Conservation (phyloP, 2,888 invertebrate species). For the Athalia cordata region DNA sequence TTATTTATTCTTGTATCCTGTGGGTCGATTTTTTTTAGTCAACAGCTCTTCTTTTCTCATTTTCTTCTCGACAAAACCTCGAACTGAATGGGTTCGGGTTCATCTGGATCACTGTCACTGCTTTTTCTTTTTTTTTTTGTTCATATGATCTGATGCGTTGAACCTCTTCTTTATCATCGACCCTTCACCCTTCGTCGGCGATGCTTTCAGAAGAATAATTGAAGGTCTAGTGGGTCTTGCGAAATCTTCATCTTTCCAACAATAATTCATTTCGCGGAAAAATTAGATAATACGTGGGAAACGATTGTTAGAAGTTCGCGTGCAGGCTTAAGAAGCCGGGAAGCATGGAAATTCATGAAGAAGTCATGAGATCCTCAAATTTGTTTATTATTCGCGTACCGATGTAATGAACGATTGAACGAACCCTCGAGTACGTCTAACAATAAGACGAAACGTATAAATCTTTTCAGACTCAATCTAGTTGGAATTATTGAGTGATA, state of each 20-base stretch:
- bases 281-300: no score
- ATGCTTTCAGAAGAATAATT: slow-evolving; percentile 2
- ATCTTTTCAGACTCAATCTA: slow-evolving; percentile 61
- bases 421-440: slow-evolving; percentile 2
- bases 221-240: slow-evolving; percentile 3
- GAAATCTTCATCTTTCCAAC: slow-evolving; percentile 7
- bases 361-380: neutral
- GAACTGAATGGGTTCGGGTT: slow-evolving; percentile 23
- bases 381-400: slow-evolving; percentile 1
- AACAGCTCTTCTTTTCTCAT: slow-evolving; percentile 25
- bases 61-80: slow-evolving; percentile 38
- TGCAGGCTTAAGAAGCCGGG: neutral
- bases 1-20: slow-evolving; percentile 27
- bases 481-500: slow-evolving; percentile 54
- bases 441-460: slow-evolving; percentile 56
- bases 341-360: slow-evolving; percentile 24
- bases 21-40: slow-evolving; percentile 14
- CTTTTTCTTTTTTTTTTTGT: slow-evolving; percentile 44
- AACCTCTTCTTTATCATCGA: slow-evolving; percentile 7
- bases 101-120: neutral
- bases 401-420: slow-evolving; percentile 32
- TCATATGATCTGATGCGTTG: slow-evolving; percentile 29
- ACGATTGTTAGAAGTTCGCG: neutral
- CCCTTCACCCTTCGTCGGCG: neutral
- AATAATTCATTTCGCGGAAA: neutral